Conservation (phyloP, 2,113 vertebrate species). For the Todiramphus saurophagus region DNA sequence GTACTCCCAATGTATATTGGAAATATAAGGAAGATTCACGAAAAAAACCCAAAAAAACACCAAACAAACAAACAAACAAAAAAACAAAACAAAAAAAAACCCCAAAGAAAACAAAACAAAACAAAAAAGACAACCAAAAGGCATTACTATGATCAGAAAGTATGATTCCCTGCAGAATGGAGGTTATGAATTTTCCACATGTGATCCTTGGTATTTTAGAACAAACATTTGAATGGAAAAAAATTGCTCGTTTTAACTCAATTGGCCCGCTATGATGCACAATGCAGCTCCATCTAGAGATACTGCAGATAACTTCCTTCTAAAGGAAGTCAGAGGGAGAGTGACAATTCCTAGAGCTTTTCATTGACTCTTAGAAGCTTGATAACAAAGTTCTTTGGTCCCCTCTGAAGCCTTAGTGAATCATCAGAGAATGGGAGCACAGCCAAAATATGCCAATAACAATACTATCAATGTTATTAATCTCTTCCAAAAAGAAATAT, state of each 20-base stretch:
- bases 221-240: background rate
- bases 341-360: background rate
- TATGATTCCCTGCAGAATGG: background rate
- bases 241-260: background rate
- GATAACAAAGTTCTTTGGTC: background rate
- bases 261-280: background rate
- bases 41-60: background rate
- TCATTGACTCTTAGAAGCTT: background rate
- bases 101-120: background rate
- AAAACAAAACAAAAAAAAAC: no score
- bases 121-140: rapidly evolving
- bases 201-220: background rate
- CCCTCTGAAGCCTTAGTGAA: background rate
- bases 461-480: background rate
- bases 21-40: background rate
- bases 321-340: background rate
- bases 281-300: background rate
- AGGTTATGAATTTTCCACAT: background rate
- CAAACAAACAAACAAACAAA: no score
- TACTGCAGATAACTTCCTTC: background rate
- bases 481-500: background rate
- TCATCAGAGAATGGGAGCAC: background rate
- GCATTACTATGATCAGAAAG: background rate
- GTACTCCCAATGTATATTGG: background rate
- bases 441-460: background rate